These are phyloP conservation scores for Araneus ventricosus DNA, from an alignment of 1,140 invertebrate species.

Conservation along the genomic window DNA sequence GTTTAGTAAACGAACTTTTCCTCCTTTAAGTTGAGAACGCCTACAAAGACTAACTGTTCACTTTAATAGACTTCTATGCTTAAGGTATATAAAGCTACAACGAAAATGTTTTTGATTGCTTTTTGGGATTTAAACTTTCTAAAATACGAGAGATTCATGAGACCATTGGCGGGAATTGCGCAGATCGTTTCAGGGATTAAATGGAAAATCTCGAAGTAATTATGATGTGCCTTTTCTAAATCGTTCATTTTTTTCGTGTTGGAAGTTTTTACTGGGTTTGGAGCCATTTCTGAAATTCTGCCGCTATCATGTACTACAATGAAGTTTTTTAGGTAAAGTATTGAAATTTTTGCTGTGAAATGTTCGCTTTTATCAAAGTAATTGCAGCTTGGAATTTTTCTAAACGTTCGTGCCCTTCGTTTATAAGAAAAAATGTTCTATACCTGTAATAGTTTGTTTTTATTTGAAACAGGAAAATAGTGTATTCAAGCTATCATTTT, in stretches of 20 bases:
- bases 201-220: constrained; percentile 6
- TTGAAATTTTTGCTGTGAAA: too few species aligned
- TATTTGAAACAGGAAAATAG: too few species aligned
- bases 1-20: constrained; percentile 11
- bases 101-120: neutral
- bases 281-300: neutral
- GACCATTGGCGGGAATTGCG: neutral
- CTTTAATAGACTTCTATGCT: neutral
- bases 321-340: too few species aligned
- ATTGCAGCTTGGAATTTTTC: too few species aligned
- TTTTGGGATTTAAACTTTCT: constrained; percentile 8
- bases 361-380: too few species aligned
- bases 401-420: too few species aligned
- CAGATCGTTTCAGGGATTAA: neutral
- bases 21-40: neutral
- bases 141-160: neutral
- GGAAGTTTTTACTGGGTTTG: neutral
- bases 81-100: neutral
- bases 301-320: too few species aligned
- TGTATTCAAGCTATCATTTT: too few species aligned
- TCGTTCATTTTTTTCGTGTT: neutral
- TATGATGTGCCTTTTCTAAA: constrained; percentile 11
- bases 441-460: too few species aligned
- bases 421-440: too few species aligned
- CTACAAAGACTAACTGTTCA: constrained; percentile 7